Evolutionary conservation across 1,140 invertebrate species (phyloP), one percentile per base, ranked within the genome.

Genomic region (Pachyrhynchus sulphureomaculatus): DNA sequence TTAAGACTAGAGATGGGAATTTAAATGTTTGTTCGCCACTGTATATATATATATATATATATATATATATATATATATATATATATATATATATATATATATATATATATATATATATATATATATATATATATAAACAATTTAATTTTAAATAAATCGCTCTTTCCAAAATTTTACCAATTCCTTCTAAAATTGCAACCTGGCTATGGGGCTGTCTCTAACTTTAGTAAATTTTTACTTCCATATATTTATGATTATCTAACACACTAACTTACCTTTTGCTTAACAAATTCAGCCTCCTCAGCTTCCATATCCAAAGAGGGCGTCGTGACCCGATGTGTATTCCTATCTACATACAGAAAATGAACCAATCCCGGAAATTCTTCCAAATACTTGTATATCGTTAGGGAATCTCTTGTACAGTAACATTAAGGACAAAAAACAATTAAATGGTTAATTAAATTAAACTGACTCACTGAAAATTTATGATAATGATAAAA

Each of bases 361-460:
- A 93, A 94, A 76, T 93, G 91, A 20, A 94, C 86, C 10, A 94
- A 78, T 1, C 91, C 91, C 18, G 91, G 91, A 78, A 92, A 94
- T 73, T 93, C 90, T 78, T 92, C 88, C 62, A 93, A 80, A 84
- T 92, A 94, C 80, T 89, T 92, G 77, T 86, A 85, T 76, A 88
- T 85, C 65, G 85, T 89, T 81, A 90, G 81, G 78, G 83, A 84
- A 78, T 82, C 81, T 81, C 80, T 83, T 74, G 84, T 85, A 75
- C 64, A 77, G 67, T 63, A 55, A 52, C 48, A 81, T 83, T 83
- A 83, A 82, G 80, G 80, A 80, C 62, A 71, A 71, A 77, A 76
- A 75, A n/a, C n/a, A n/a, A n/a, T n/a, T n/a, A n/a, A n/a, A n/a
- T n/a, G n/a, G n/a, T n/a, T n/a, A n/a, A n/a, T n/a, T n/a, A n/a